Evolutionary conservation across 2,797 vertebrate species (phyloP).

Genomic region (Hydrocynus forskahlii): DNA sequence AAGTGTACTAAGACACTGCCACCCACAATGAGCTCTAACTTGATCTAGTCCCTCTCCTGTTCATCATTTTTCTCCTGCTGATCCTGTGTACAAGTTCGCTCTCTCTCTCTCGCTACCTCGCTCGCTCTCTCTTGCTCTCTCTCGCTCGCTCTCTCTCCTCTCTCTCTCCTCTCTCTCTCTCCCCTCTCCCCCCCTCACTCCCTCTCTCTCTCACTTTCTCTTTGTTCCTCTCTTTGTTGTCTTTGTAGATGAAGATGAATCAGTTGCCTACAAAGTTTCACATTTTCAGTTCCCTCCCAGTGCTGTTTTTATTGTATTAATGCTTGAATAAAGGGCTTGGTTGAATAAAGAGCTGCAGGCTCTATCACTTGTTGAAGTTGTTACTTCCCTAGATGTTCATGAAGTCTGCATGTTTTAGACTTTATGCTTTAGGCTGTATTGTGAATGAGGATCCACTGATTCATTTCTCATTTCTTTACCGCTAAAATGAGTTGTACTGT

Average conservation of each 20-base stretch:
- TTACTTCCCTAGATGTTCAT: background rate
- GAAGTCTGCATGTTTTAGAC: too few species aligned
- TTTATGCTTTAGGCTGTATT: too few species aligned
- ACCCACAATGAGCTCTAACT: conserved; percentile 5
- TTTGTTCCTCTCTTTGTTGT: background rate
- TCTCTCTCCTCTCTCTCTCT: too few species aligned
- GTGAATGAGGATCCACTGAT: too few species aligned
- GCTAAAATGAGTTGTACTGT: too few species aligned
- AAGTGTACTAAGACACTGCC: conserved; percentile 18
- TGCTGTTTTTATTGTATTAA: background rate
- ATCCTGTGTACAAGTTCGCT: background rate
- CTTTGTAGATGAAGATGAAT: background rate
- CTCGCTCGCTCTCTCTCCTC: too few species aligned
- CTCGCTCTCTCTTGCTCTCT: too few species aligned
- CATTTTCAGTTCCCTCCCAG: background rate
- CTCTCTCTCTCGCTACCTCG: too few species aligned
- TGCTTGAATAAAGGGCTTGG: background rate
- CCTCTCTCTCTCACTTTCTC: background rate
- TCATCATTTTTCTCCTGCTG: too few species aligned
- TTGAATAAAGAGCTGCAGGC: background rate
- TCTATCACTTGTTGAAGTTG: background rate
- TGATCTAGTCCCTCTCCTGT: background rate
- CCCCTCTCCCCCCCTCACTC: too few species aligned
- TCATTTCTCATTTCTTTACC: too few species aligned
- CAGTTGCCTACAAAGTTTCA: background rate